A percentile compares a stretch with the other conserved stretches of the same genome.
Evolutionary conservation across 2,888 invertebrate genomes (phyloP).

Genomic region (Perizoma affinitatum): DNA sequence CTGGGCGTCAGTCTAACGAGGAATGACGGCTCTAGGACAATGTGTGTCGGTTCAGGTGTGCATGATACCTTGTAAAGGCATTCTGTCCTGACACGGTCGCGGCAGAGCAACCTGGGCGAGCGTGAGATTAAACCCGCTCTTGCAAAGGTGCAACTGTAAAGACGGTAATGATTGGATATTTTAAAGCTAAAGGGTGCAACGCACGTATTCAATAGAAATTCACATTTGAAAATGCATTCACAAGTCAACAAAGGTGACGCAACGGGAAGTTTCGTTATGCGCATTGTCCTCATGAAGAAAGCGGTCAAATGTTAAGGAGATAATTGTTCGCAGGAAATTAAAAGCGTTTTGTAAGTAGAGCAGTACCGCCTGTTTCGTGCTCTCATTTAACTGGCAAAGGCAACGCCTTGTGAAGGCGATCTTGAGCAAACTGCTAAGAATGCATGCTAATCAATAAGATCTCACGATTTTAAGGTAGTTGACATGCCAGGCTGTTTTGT

Average conservation of each 20-base stretch:
- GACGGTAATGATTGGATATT: conserved; percentile 4
- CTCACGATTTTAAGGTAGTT: conserved; percentile 47
- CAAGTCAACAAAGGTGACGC: conserved; percentile 37
- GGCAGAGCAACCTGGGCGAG: conserved; percentile 7
- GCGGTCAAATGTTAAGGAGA: conserved; percentile 83
- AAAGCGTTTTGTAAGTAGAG: conserved; percentile 76
- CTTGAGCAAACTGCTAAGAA: conserved; percentile 44
- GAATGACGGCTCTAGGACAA: conserved; percentile 64
- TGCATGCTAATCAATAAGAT: conserved; percentile 44
- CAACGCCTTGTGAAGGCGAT: conserved; percentile 44
- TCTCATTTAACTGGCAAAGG: conserved; percentile 23
- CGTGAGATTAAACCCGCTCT: conserved; percentile 14
- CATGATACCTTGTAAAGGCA: conserved; percentile 43
- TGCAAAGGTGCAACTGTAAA: conserved; percentile 1
- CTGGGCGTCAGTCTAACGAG: conserved; percentile 57
- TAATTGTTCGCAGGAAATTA: conserved; percentile 83
- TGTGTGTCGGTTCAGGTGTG: conserved; percentile 59
- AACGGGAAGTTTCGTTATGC: conserved; percentile 67
- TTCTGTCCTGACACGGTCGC: conserved; percentile 16
- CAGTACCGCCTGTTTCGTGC: conserved; percentile 50
- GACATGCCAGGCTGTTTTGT: conserved; percentile 34
- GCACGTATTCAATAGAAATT: conserved; percentile 14
- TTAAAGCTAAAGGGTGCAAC: conserved; percentile 9
- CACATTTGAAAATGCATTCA: conserved; percentile 24
- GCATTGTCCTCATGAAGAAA: conserved; percentile 71